Base-by-base conservation (phyloP, 1,140 invertebrate genomes). In the Bombus pascuorum region DNA sequence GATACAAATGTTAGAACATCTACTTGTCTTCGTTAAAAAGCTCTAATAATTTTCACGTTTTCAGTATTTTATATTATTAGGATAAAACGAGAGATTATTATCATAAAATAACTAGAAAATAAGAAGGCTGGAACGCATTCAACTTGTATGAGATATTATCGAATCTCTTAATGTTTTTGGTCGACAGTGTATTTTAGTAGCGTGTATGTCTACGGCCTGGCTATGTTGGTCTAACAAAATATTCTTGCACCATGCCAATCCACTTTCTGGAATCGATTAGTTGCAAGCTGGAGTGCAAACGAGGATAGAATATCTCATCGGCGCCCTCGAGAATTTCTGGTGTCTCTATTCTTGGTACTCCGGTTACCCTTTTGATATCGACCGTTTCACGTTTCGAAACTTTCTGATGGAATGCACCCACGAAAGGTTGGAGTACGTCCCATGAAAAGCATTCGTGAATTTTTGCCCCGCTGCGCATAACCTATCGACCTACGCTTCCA, bases 261-360 rank as follows among this genome's bases (percentile, higher is more conserved):
- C 32, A 53, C 25, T 53, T 66, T 28, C 73, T 44, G 18, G 4
- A 39, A 66, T 65, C 81, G 81, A 76, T 75, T 76, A 37, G 42
- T 42, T 47, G 57, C 81, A 66, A 62, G 59, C 34, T 66, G 57
- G 42, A 75, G 32, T 74, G 25, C 57, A 65, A 44, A 47, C 72
- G 22, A 25, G 25, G 13, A 15, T 76, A 28, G 47, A 34, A 57
- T 37, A 37, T 44, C 25, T 32, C 53, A 28, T 37, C 15, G 5
- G 32, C 13, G 70, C 18, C 44, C 15, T 42, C 62, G 32, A 13
- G 25, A 53, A 37, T 44, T 53, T 68, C 66, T 68, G n/a, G n/a
- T 32, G 18, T 37, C 66, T 25, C 18, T 68, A 37, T 68, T 68
- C 66, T 68, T 68, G 32, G 8, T 37, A 68, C 32, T 37, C 32